Evolutionary conservation across 2,888 invertebrate species (phyloP), one percentile per base, ranked within the genome.

Genomic region (Lycophotia porphyrea): DNA sequence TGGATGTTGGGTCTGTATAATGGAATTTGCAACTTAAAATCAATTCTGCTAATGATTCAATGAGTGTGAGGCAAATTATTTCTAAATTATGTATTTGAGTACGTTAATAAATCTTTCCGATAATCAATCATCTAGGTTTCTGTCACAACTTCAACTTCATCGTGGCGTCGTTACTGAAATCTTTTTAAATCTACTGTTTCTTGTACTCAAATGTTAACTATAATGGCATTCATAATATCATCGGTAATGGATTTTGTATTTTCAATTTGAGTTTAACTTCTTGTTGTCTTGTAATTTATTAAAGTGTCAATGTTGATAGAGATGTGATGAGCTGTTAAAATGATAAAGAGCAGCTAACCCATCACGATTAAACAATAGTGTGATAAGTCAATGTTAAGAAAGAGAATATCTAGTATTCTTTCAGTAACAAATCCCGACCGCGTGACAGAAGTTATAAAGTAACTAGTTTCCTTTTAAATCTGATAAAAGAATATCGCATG

Each of bases 101-200:
- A 71, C 68, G 64, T 74, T 85, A 81, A 84, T 81, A 73, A 79
- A 81, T 85, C 68, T 81, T 70, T 24, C 31, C 44, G 55, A 85
- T 83, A 85, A 81, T 83, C 82, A 85, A 85, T 83, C 83, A 83
- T 85, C 71, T 71, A 36, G 71, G 64, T 77, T 81, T 85, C 77
- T 74, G 85, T 74, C 71, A 47, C 36, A 71, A 71, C 61, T 76
- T 75, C 39, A 65, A 71, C 64, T 80, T 80, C 44, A 75, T 74
- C 42, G n/a, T 70, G 24, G 49, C 68, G 24, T 74, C 64, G 61
- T 84, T 71, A 61, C 73, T 77, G 39, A 63, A 69, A 49, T 74
- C 71, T 58, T 66, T 71, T 65, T 71, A 65, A 74, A 77, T 76
- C 55, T 70, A 24, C 69, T 39, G 60, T 73, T 82, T 76, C 81